Conservation (phyloP, 1,140 invertebrate species). For the Cyphomyrmex costatus region DNA sequence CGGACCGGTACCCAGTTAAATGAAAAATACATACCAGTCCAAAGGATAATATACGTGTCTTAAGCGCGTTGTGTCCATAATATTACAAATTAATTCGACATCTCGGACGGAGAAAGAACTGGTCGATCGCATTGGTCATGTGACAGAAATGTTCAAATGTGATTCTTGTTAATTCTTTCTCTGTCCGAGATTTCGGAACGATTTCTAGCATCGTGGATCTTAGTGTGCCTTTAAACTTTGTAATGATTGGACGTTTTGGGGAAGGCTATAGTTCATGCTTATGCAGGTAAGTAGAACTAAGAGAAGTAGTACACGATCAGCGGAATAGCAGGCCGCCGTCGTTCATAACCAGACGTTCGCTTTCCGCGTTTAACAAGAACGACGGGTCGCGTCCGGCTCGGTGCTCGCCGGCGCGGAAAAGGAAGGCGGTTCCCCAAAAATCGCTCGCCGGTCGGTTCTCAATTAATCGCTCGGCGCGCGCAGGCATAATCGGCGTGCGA, state of each 20-base stretch:
- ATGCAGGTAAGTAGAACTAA: background rate
- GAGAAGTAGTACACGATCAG: slow-evolving; percentile 19
- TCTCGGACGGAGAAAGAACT: too few species aligned
- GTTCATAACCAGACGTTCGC: slow-evolving; percentile 5
- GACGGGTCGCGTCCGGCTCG: background rate
- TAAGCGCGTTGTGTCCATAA: too few species aligned
- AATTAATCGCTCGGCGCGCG: slow-evolving; percentile 54
- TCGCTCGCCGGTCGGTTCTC: slow-evolving; percentile 50
- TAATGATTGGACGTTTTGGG: background rate
- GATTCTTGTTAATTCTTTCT: too few species aligned
- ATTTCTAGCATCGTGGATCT: too few species aligned
- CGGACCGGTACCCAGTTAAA: background rate
- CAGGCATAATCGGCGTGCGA: background rate
- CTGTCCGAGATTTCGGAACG: too few species aligned
- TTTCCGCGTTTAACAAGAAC: slow-evolving; percentile 3
- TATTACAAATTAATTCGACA: too few species aligned
- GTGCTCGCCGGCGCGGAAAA: slow-evolving; percentile 1
- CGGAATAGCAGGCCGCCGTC: background rate
- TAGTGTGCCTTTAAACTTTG: background rate
- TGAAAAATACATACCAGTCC: background rate
- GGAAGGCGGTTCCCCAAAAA: slow-evolving; percentile 65
- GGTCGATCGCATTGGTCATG: too few species aligned
- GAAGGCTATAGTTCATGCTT: background rate
- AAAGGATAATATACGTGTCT: background rate
- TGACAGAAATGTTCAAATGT: too few species aligned